Evolutionary conservation across 2,113 vertebrate genomes (phyloP).

Genomic region (Stigmatopora argus): DNA sequence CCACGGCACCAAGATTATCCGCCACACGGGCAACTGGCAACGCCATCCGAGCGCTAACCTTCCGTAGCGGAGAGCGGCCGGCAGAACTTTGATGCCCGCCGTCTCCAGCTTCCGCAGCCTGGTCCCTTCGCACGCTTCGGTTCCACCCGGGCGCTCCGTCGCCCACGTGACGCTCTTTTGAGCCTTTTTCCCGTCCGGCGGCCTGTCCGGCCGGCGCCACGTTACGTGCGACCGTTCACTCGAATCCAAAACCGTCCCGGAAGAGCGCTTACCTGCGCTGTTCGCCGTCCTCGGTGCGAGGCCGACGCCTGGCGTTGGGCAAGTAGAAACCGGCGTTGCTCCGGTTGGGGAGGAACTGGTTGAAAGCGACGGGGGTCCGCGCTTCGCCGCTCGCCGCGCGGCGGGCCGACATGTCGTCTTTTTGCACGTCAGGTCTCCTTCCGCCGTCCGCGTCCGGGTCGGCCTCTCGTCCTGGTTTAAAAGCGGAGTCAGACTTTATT

Average conservation of each 20-base stretch:
- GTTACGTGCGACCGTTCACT: not conserved
- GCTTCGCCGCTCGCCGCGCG: constrained; percentile 82
- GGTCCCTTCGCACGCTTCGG: constrained; percentile 66
- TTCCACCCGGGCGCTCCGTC: constrained; percentile 40
- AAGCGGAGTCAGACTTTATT: no score
- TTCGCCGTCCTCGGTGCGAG: constrained; percentile 82
- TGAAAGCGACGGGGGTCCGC: constrained; percentile 86
- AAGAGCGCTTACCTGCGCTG: constrained; percentile 80
- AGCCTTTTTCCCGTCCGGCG: constrained; percentile 61
- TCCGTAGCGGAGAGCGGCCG: constrained; percentile 79
- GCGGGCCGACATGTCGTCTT: constrained; percentile 94
- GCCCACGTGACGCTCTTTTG: constrained; percentile 56
- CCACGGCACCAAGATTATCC: constrained; percentile 1
- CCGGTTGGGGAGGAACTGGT: constrained; percentile 97
- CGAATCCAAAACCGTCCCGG: not conserved
- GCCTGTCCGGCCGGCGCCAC: constrained; percentile 72
- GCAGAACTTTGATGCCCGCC: constrained; percentile 86
- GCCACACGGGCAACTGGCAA: not conserved
- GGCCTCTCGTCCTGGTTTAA: constrained; percentile 78
- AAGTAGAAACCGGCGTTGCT: constrained; percentile 85
- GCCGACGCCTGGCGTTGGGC: constrained; percentile 80
- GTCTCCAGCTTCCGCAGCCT: constrained; percentile 78
- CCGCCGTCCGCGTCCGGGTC: constrained; percentile 83
- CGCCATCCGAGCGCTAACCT: constrained; percentile 73
- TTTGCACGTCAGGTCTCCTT: constrained; percentile 89